phyloP scores from a whole-genome alignment of 64 coral and sea anemone species.

The Montipora efflorescens region DNA sequence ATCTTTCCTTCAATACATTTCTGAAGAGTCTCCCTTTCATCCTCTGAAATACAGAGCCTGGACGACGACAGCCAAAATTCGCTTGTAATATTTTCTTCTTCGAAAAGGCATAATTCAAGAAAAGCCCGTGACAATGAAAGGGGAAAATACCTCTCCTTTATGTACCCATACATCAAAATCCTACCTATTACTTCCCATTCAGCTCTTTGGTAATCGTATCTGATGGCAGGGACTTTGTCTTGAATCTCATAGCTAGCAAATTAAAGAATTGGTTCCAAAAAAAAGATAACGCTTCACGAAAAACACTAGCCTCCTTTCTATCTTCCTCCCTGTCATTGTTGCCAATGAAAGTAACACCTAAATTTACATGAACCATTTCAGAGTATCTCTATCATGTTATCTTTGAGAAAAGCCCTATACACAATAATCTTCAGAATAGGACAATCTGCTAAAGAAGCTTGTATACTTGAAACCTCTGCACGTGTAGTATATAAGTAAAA shows the following conservation, averaged over 20 bases:
- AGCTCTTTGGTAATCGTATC: slow-evolving; percentile 73
- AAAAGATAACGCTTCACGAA: slow-evolving; percentile 15
- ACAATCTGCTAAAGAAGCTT: neutral
- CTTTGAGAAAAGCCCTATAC: neutral
- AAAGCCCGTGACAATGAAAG: slow-evolving; percentile 55
- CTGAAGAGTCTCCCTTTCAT: slow-evolving; percentile 56
- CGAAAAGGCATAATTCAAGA: slow-evolving; percentile 57
- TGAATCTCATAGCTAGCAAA: slow-evolving; percentile 61
- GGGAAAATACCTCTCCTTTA: slow-evolving; percentile 70
- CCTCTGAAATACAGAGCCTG: slow-evolving; percentile 47
- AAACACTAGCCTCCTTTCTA: neutral
- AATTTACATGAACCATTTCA: slow-evolving; percentile 17
- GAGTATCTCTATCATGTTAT: neutral
- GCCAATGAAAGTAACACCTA: slow-evolving; percentile 1
- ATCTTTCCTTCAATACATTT: slow-evolving; percentile 52
- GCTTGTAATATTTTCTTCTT: slow-evolving; percentile 43
- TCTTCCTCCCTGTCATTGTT: slow-evolving; percentile 2
- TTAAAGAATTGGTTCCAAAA: slow-evolving; percentile 24
- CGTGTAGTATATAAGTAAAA: neutral
- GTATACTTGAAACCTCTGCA: neutral
- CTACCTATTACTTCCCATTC: slow-evolving; percentile 73
- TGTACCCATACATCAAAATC: slow-evolving; percentile 68
- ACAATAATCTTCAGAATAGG: neutral
- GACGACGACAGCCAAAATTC: slow-evolving; percentile 33
- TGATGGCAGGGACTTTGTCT: slow-evolving; percentile 77